Conservation (phyloP, 2,888 invertebrate genomes). For the Drosophila buzzatii region DNA sequence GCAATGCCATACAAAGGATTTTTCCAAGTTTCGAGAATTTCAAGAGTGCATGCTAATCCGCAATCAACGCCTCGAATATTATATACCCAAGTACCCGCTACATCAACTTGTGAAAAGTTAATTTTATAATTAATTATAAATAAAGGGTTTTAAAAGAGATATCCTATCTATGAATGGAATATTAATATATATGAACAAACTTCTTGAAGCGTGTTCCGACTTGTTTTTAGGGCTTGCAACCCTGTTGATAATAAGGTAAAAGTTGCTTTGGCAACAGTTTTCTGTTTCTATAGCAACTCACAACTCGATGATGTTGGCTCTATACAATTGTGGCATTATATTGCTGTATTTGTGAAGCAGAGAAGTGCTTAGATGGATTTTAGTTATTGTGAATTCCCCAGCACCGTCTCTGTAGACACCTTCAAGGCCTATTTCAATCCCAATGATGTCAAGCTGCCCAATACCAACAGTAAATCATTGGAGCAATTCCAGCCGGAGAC, state of each 20-base stretch:
- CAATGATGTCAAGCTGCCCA: constrained; percentile 67
- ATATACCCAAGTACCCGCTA: constrained; percentile 29
- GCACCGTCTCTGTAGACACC: constrained; percentile 83
- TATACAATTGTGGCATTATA: background rate
- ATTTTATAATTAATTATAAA: background rate
- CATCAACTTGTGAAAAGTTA: background rate
- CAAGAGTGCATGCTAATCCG: constrained; percentile 17
- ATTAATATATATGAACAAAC: too few species aligned
- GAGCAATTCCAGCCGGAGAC: constrained; percentile 43
- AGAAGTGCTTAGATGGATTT: constrained; percentile 72
- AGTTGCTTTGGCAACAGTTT: constrained; percentile 43
- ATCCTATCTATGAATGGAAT: background rate
- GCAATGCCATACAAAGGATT: constrained; percentile 19
- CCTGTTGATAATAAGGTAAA: background rate
- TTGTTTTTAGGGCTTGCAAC: background rate
- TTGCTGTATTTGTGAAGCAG: background rate
- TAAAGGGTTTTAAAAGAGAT: background rate
- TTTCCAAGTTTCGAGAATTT: background rate
- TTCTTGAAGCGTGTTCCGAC: too few species aligned
- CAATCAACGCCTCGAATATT: constrained; percentile 33
- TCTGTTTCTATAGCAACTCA: constrained; percentile 5
- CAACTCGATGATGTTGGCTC: background rate
- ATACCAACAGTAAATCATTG: constrained; percentile 64
- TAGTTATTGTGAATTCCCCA: constrained; percentile 81
- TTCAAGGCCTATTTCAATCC: constrained; percentile 83